These are phyloP conservation scores for Gambelia wislizenii DNA, from an alignment of 2,797 vertebrate species.

Conservation along the genomic window DNA sequence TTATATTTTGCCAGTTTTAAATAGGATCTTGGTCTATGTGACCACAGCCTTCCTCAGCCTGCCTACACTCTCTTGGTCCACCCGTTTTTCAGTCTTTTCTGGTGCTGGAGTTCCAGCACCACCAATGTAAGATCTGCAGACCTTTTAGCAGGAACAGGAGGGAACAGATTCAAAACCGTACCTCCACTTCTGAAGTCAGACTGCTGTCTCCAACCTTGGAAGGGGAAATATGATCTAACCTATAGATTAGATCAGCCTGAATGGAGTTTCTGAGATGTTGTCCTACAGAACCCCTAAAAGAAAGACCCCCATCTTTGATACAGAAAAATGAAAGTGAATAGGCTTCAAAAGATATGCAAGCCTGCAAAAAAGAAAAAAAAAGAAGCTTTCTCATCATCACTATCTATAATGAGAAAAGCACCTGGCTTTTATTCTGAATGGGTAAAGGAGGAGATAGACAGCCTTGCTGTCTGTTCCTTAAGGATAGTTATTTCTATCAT, in stretches of 20 bases:
- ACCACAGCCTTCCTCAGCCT: not conserved
- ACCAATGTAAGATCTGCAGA: not conserved
- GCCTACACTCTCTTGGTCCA: not conserved
- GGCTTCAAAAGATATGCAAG: not conserved
- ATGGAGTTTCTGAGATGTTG: not conserved
- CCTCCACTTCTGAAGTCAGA: not conserved
- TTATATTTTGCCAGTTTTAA: too few species aligned
- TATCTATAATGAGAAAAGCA: not conserved
- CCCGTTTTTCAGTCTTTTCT: not conserved
- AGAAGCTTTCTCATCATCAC: not conserved
- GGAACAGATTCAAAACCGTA: not conserved
- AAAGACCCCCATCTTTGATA: too few species aligned
- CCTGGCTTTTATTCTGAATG: not conserved
- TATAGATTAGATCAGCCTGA: not conserved
- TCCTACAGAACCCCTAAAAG: not conserved
- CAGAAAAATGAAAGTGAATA: not conserved
- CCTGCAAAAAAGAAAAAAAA: not conserved
- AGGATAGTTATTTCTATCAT: not conserved
- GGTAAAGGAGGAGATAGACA: too few species aligned
- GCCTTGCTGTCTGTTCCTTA: not conserved
- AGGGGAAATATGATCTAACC: not conserved
- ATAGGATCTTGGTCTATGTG: too few species aligned
- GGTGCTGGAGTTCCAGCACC: not conserved
- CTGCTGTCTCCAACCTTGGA: not conserved
- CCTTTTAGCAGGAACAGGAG: not conserved